Base-by-base conservation (phyloP, 2,113 vertebrate genomes). In the Sander vitreus region DNA sequence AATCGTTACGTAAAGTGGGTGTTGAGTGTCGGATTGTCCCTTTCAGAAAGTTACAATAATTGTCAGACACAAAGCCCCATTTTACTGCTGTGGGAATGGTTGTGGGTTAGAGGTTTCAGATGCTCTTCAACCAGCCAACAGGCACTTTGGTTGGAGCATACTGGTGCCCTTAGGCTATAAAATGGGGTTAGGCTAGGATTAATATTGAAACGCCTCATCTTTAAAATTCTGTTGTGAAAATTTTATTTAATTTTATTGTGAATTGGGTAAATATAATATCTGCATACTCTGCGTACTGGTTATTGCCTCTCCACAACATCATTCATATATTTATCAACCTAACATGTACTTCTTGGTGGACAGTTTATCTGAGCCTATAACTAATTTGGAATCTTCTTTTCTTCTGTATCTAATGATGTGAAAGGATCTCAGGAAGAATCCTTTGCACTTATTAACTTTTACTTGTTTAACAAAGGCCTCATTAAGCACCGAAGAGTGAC, bases 401-500 rank as follows among this genome's bases (percentile, higher is more conserved):
- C 21, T 33, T 70, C 36, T 68, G 33, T 33, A 71, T 75, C 12
- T 62, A 71, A 80, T 51, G 18, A 13, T 50, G 6, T 73, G 53
- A 76, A 50, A 78, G 36, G 30, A 81, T 45, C 8, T 64, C n/a
- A 60, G 58, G 14, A 79, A 74, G 15, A 18, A 81, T 79, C 25
- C 13, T 81, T 76, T 51, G 51, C 50, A 18, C 45, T 69, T 27
- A 64, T 58, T 60, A 76, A 55, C 30, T 45, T 73, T 79, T 19
- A 70, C 50, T 73, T 1, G 10, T 70, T 76, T 76, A 27, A 62
- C 5, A 65, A 83, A 84, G 4, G 66, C 64, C 80, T 79, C 57
- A 73, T 85, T 83, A 81, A 66, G 21, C 16, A 12, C 47, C 51
- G 33, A 86, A 53, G 12, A 78, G 78, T 68, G 66, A 77, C 80